These are phyloP conservation scores for Hybos culiciformis DNA, from an alignment of 2,888 invertebrate genomes.

Conservation along the genomic window DNA sequence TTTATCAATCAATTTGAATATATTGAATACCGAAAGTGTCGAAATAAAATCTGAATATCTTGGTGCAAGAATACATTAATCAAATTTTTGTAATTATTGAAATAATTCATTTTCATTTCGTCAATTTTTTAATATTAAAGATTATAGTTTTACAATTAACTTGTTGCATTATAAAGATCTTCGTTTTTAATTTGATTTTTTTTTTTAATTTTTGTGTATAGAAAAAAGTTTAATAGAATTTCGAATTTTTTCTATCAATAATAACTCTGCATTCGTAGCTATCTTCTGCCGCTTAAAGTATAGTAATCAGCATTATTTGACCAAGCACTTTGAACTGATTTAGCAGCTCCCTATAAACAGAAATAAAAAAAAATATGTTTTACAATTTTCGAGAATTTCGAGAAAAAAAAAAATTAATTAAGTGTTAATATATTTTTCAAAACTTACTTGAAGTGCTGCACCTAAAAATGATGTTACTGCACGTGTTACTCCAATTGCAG, in stretches of 20 bases:
- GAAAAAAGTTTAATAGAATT: neutral
- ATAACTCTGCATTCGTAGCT: neutral
- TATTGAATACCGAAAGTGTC: too few species aligned
- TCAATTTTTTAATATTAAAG: too few species aligned
- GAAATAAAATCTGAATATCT: too few species aligned
- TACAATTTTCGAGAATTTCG: neutral
- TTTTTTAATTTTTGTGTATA: neutral
- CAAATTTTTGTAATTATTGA: too few species aligned
- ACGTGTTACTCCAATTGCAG: constrained; percentile 62
- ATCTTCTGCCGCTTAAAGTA: neutral
- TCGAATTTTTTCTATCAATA: neutral
- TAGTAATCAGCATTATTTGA: neutral
- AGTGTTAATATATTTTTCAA: neutral
- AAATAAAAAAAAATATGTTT: constrained; percentile 1
- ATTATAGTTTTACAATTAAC: too few species aligned
- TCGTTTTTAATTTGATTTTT: neutral
- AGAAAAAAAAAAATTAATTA: constrained; percentile 1
- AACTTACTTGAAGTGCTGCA: constrained; percentile 55
- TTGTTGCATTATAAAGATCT: too few species aligned
- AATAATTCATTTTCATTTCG: too few species aligned
- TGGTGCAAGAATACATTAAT: too few species aligned
- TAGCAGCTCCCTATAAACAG: constrained; percentile 55
- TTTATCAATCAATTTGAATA: too few species aligned
- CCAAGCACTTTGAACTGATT: constrained; percentile 49
- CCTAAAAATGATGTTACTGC: constrained; percentile 66